These are phyloP conservation scores for Aramus guarauna DNA, from an alignment of 2,113 vertebrate species.

Conservation along the genomic window DNA sequence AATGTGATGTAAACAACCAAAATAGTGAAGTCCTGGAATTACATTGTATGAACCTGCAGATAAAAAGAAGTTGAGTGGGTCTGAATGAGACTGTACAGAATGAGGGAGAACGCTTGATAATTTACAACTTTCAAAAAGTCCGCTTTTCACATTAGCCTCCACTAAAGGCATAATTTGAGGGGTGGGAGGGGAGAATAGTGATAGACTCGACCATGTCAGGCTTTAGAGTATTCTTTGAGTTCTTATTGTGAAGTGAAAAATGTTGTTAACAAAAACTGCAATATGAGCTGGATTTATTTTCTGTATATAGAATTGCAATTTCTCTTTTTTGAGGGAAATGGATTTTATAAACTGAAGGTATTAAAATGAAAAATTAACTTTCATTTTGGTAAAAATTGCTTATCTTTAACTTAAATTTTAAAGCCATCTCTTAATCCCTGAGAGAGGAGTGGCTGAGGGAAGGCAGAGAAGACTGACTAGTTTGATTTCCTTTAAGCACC, in stretches of 20 bases:
- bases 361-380: not conserved
- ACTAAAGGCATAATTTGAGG: not conserved
- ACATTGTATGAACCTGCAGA: not conserved
- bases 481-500: not conserved
- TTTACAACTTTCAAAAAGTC: too few species aligned
- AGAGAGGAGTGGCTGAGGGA: not conserved
- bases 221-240: not conserved
- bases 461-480: not conserved
- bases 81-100: accelerated
- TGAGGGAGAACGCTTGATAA: too few species aligned
- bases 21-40: not conserved
- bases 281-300: not conserved
- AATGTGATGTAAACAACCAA: not conserved
- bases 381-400: not conserved
- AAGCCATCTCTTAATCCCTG: not conserved
- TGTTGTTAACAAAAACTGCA: not conserved
- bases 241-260: not conserved
- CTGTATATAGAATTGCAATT: not conserved
- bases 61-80: not conserved
- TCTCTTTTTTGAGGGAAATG: not conserved
- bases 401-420: not conserved
- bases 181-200: not conserved
- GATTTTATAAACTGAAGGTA: not conserved
- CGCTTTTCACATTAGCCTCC: not conserved
- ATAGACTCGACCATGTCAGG: not conserved